Evolutionary conservation across 1,140 invertebrate species (phyloP).

Genomic region (Branchinecta lindahli): DNA sequence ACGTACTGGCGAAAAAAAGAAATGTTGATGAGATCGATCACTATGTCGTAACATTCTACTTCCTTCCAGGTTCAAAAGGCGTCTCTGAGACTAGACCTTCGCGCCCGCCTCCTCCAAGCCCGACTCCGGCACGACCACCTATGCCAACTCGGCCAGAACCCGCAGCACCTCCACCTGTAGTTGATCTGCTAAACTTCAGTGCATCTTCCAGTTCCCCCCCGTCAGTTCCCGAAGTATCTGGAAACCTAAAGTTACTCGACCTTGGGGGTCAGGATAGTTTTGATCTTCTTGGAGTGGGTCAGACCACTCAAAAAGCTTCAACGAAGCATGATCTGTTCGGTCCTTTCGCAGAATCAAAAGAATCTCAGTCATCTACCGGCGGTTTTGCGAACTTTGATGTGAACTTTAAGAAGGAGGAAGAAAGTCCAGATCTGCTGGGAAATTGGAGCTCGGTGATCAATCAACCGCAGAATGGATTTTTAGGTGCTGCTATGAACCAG

Average conservation of each 20-base stretch:
- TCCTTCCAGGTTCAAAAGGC: neutral
- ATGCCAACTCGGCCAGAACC: slow-evolving; percentile 18
- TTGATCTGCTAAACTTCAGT: slow-evolving; percentile 39
- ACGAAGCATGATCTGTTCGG: slow-evolving; percentile 25
- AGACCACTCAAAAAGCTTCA: slow-evolving; percentile 18
- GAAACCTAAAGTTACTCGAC: slow-evolving; percentile 43
- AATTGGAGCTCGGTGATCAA: slow-evolving; percentile 17
- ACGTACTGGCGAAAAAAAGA: too few species aligned
- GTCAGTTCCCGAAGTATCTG: slow-evolving; percentile 29
- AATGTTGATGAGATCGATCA: too few species aligned
- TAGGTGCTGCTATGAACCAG: neutral
- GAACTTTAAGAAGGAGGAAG: neutral
- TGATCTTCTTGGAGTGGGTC: slow-evolving; percentile 14
- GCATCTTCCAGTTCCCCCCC: slow-evolving; percentile 13
- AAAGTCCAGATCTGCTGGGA: slow-evolving; percentile 16
- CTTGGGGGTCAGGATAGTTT: slow-evolving; percentile 18
- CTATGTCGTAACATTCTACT: too few species aligned
- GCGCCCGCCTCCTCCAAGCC: slow-evolving; percentile 13
- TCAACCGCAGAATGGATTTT: neutral
- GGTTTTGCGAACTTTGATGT: slow-evolving; percentile 9
- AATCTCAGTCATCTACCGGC: neutral
- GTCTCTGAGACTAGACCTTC: neutral
- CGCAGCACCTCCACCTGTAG: slow-evolving; percentile 24
- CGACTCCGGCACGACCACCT: slow-evolving; percentile 17
- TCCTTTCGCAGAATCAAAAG: slow-evolving; percentile 22